Percentiles rank a stretch among this genome's conserved stretches.
Evolutionary conservation across 2,113 vertebrate genomes (phyloP).

Genomic region (Bubo blakistoni): DNA sequence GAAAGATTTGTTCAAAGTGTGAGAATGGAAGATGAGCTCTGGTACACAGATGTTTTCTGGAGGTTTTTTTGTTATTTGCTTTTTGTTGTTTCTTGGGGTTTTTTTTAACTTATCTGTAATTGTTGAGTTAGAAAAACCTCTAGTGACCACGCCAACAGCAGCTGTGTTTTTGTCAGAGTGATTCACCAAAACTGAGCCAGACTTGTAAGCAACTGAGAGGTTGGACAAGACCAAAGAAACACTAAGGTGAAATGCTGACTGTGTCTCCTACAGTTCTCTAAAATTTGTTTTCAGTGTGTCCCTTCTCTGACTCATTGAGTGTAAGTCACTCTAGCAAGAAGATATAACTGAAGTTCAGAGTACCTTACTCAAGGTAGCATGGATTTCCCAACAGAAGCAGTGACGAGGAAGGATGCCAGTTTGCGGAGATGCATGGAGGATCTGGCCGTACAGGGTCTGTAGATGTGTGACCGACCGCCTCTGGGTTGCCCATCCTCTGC

Average conservation of each 20-base stretch:
- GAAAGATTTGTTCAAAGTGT: not conserved
- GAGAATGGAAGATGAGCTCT: not conserved
- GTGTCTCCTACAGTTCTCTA: not conserved
- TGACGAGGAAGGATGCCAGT: fast-evolving
- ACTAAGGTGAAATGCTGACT: not conserved
- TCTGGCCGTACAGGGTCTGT: fast-evolving
- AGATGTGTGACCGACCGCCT: fast-evolving
- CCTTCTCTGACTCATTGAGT: not conserved
- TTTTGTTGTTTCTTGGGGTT: not conserved
- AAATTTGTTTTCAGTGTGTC: fast-evolving
- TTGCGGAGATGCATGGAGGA: fast-evolving
- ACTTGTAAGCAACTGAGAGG: not conserved
- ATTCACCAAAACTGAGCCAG: not conserved
- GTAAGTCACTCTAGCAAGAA: not conserved
- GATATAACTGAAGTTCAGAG: not conserved
- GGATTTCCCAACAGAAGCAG: not conserved
- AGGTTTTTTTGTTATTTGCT: not conserved
- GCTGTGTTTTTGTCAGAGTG: not conserved
- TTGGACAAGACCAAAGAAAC: not conserved
- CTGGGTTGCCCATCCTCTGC: fast-evolving
- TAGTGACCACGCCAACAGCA: fast-evolving
- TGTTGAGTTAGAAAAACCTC: not conserved
- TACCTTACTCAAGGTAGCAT: fast-evolving
- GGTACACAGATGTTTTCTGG: not conserved
- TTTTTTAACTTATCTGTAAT: not conserved